These are phyloP conservation scores for Brenthis ino DNA, from an alignment of 2,888 invertebrate species.

Conservation along the genomic window DNA sequence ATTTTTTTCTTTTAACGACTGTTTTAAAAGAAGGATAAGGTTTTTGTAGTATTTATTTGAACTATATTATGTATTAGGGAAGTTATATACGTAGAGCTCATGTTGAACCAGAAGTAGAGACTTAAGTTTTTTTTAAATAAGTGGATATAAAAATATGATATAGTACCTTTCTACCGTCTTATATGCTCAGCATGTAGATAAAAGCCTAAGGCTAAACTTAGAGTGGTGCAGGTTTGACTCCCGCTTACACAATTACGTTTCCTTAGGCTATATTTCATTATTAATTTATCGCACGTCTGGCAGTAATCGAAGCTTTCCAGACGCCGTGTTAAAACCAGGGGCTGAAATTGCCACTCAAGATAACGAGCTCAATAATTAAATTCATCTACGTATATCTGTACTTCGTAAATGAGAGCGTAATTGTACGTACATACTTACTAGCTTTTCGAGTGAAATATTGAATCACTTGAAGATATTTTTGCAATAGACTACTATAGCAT, in stretches of 20 bases:
- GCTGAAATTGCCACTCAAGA: constrained; percentile 58
- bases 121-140: no score
- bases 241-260: background rate
- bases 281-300: constrained; percentile 19
- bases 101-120: no score
- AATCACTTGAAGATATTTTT: background rate
- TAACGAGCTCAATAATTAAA: constrained; percentile 69
- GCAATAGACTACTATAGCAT: no score
- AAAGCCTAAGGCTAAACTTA: constrained; percentile 8
- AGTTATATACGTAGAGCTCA: no score
- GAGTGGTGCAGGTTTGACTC: constrained; percentile 5
- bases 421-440: background rate
- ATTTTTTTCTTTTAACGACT: background rate
- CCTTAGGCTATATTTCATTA: constrained; percentile 14
- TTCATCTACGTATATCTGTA: constrained; percentile 57
- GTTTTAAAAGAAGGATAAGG: background rate
- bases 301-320: constrained; percentile 27
- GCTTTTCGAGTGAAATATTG: background rate
- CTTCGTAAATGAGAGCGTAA: constrained; percentile 17
- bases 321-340: constrained; percentile 44
- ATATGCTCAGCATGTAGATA: background rate
- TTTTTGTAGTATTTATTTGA: no score
- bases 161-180: no score
- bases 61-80: no score
- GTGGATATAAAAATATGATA: no score